Base-by-base conservation (phyloP, 2,888 invertebrate species). In the Drosophila macrothrix region DNA sequence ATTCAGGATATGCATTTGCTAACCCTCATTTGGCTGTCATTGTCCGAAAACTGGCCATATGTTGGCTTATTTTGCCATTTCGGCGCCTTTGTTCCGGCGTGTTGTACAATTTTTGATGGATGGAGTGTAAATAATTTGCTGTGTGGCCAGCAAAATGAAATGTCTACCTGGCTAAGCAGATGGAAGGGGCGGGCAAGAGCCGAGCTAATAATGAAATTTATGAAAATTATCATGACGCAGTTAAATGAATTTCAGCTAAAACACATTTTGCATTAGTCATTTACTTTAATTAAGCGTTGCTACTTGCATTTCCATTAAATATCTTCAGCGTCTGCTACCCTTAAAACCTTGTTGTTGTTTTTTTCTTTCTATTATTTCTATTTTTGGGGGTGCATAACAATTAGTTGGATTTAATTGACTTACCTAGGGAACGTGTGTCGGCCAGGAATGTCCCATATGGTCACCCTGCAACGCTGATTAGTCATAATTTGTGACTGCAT, bases 381-480 rank as follows among this genome's bases (percentile, higher is more conserved):
- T 28, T 56, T 52, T 14, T 46, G 25, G 6, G 64, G 73, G 65
- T 76, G 76, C 73, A 78, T 70, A 70, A 41, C 73, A 78, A 78
- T 77, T 77, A 74, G 74, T 31, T 66, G 56, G 50, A 61, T 71
- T 74, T 79, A 79, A 79, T 79, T 77, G 78, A 72, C 71, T 79
- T 66, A 61, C 61, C 41, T 33, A 52, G 50, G 28, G 61, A 12
- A 7, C 37, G 61, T 54, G 58, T 28, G 69, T 63, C 37, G 46
- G 62, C 29, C 29, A 43, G 56, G 55, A 80, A 80, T 81, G 80
- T 81, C 69, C 68, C 80, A 81, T 80, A 80, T 81, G 80, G 75
- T 69, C 76, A 76, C 67, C 61, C 66, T 73, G 50, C 25, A 65
- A 70, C 67, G 66, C 35, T 67, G 80, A 76, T 80, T 80, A 80